phyloP scores from a whole-genome alignment of 2,888 invertebrate genomes.

The Lithosia quadra region DNA sequence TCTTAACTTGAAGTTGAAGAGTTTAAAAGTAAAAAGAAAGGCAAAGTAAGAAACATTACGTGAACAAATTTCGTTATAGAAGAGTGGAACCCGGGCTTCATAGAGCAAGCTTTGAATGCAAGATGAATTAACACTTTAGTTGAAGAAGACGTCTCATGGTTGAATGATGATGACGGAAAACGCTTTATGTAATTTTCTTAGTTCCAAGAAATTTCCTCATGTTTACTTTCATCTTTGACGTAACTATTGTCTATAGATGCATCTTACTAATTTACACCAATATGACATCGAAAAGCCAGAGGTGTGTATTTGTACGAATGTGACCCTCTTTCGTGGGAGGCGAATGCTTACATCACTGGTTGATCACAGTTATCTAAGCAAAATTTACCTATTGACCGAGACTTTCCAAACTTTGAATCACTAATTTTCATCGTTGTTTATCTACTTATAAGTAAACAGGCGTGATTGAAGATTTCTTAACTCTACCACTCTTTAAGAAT shows the following conservation, averaged over 20 bases:
- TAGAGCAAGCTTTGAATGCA: no score
- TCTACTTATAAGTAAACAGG: not conserved
- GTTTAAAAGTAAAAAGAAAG: no score
- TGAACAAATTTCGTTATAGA: no score
- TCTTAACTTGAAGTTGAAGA: no score
- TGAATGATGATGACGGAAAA: no score
- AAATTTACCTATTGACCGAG: not conserved
- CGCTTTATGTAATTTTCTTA: not conserved
- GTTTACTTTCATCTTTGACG: conserved; percentile 24
- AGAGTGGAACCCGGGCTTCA: no score
- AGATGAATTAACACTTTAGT: not conserved
- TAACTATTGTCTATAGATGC: not conserved
- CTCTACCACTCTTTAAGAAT: not conserved
- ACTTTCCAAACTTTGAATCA: not conserved
- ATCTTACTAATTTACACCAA: not conserved
- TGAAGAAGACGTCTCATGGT: no score
- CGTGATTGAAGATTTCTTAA: not conserved
- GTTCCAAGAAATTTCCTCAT: conserved; percentile 1
- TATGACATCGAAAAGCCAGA: not conserved
- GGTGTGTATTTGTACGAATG: not conserved
- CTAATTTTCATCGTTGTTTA: not conserved
- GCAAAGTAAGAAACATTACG: no score
- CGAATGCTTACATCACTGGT: not conserved
- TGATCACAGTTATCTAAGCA: not conserved
- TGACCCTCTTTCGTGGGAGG: not conserved